These are phyloP conservation scores for Enteromius unitaeniatus DNA, from an alignment of 2,797 vertebrate genomes.

Conservation along the genomic window DNA sequence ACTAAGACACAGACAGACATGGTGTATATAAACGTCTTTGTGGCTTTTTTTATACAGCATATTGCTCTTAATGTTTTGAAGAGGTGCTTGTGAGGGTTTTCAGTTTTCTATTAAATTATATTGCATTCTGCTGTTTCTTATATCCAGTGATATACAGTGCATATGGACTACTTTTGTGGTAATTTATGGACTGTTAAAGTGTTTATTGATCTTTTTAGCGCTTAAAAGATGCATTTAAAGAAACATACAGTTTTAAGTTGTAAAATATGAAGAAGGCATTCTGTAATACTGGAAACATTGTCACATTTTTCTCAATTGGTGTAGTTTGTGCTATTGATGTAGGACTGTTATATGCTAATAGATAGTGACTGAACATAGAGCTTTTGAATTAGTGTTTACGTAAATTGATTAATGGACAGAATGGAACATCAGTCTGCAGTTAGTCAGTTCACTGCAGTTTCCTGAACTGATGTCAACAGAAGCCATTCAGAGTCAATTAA, in stretches of 20 bases:
- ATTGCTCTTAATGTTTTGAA: neutral
- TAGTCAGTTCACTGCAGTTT: too few relatives aligned
- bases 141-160: neutral
- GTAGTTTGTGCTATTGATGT: neutral
- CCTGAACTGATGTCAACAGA: neutral
- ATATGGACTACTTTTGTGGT: neutral
- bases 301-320: neutral
- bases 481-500: neutral
- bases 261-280: neutral
- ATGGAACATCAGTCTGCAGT: neutral
- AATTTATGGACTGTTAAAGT: neutral
- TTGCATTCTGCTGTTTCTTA: neutral
- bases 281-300: neutral
- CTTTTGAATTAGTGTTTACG: neutral
- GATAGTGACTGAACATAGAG: neutral
- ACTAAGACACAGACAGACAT: too few relatives aligned
- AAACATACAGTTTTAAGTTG: neutral
- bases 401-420: neutral
- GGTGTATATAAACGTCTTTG: neutral
- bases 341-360: neutral
- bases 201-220: neutral
- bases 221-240: neutral
- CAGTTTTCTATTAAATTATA: neutral
- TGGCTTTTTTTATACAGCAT: conserved; percentile 8
- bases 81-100: neutral